phyloP scores from a whole-genome alignment of 2,113 vertebrate genomes.

The Ageneiosus marmoratus region DNA sequence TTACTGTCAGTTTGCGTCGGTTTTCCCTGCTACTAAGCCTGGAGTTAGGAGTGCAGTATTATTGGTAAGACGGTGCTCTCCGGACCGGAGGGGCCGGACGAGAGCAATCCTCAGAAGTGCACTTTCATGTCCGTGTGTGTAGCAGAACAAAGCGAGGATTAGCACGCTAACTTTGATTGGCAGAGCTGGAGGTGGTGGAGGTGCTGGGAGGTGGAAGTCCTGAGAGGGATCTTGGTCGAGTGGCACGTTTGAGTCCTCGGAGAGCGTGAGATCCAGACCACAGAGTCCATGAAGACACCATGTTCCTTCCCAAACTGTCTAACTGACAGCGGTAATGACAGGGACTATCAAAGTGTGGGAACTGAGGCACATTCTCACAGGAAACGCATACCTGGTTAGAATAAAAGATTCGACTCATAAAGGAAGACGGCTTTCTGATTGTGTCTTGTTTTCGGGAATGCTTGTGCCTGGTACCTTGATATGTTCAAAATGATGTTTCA shows the following conservation, averaged over 20 bases:
- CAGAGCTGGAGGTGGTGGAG: conserved; percentile 62
- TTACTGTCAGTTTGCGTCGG: conserved; percentile 86
- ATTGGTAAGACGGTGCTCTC: conserved; percentile 79
- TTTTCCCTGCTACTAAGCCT: conserved; percentile 81
- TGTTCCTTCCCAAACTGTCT: conserved; percentile 26
- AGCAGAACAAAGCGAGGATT: conserved; percentile 82
- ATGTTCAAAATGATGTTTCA: conserved; percentile 77
- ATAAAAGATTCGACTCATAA: neutral
- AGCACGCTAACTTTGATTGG: conserved; percentile 72
- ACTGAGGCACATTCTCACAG: conserved; percentile 39
- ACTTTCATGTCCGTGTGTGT: conserved; percentile 83
- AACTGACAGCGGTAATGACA: conserved; percentile 60
- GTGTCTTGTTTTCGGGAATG: conserved; percentile 17
- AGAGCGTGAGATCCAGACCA: conserved; percentile 22
- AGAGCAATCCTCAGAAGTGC: conserved; percentile 77
- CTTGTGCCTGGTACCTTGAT: conserved; percentile 63
- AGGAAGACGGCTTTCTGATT: neutral
- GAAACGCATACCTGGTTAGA: conserved; percentile 47
- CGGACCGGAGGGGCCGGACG: conserved; percentile 69
- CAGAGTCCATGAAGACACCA: neutral
- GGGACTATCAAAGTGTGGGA: conserved; percentile 66
- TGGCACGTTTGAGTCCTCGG: conserved; percentile 59
- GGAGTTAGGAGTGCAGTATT: conserved; percentile 79
- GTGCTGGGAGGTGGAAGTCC: conserved; percentile 42
- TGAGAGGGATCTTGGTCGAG: conserved; percentile 57